A percentile compares a stretch with the other conserved stretches of the same genome.
These are phyloP conservation scores for Megathymus violae DNA, from an alignment of 1,140 invertebrate species.

Conservation along the genomic window DNA sequence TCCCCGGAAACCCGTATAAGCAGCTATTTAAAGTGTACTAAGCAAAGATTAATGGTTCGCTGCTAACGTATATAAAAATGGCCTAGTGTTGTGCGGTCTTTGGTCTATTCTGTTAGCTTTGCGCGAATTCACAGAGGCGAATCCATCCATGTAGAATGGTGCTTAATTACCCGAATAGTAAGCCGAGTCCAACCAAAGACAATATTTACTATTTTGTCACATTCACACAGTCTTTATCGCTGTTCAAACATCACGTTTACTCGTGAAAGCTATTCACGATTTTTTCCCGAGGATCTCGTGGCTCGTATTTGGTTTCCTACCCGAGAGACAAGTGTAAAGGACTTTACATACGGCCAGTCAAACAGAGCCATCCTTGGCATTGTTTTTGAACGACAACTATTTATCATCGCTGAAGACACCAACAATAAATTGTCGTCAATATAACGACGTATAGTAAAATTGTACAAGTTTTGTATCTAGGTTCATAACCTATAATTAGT, in stretches of 20 bases:
- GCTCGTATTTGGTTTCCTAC: constrained; percentile 74
- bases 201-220: constrained; percentile 82
- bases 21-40: background rate
- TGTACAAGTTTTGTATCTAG: too few relatives aligned
- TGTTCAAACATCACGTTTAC: constrained; percentile 78
- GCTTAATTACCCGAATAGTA: constrained; percentile 62
- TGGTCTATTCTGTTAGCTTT: constrained; percentile 7
- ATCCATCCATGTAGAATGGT: constrained; percentile 27
- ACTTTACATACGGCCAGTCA: constrained; percentile 67
- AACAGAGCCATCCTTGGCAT: constrained; percentile 62
- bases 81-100: background rate
- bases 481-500: too few relatives aligned
- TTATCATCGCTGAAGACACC: background rate
- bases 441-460: too few relatives aligned
- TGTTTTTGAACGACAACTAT: constrained; percentile 35
- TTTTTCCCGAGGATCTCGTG: constrained; percentile 64
- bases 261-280: constrained; percentile 77
- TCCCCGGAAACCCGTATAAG: too few relatives aligned
- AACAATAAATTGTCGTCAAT: too few relatives aligned
- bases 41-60: too few relatives aligned
- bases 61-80: too few relatives aligned
- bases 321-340: constrained; percentile 79
- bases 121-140: constrained; percentile 31
- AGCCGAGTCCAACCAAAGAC: constrained; percentile 58
- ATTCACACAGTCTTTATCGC: constrained; percentile 81